Evolutionary conservation across 2,888 invertebrate species (phyloP), one percentile per base, ranked within the genome.

Genomic region (Abrostola tripartita): DNA sequence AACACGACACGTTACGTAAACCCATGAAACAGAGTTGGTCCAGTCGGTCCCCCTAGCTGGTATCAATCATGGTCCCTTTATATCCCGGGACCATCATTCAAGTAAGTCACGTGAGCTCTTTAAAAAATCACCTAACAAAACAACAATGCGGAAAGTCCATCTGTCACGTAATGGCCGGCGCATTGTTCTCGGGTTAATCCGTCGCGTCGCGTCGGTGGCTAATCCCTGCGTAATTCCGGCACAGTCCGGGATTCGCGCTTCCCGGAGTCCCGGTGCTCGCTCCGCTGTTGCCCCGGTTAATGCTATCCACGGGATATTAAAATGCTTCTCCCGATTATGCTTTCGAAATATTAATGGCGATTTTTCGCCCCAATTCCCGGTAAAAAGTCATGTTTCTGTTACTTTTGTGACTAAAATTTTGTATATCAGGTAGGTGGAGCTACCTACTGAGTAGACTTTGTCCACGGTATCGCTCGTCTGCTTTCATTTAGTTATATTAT

Each of bases 121-220:
- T 56, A 65, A 71, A 74, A 76, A 76, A 66, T 60, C 56, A 58
- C 56, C 57, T 51, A 71, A 74, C 71, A 71, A 73, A 70, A 76
- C 66, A 79, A 76, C 78, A 78, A 78, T 71, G 68, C 63, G 55
- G 57, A 58, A 74, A 82, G 72, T 83, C 81, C 80, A 81, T 81
- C 81, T 84, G 82, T 83, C 82, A 78, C 73, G 74, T 77, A 80
- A 79, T 83, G 80, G 82, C 72, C 81, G 70, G 81, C 79, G 81
- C 84, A 89, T 88, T 88, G 87, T 88, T 79, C 80, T 79, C 73
- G 76, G 82, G 76, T 72, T 84, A 85, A 88, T 86, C 83, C 84
- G 81, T 64, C 62, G 56, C 69, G 71, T 71, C 70, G 79, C 78
- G 78, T 77, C 82, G 83, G 80, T 80, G 70, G 78, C 83, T 88